Percentiles rank a stretch among this genome's conserved stretches.
phyloP scores from a whole-genome alignment of 2,888 invertebrate species.

The Strigamia crassipes region DNA sequence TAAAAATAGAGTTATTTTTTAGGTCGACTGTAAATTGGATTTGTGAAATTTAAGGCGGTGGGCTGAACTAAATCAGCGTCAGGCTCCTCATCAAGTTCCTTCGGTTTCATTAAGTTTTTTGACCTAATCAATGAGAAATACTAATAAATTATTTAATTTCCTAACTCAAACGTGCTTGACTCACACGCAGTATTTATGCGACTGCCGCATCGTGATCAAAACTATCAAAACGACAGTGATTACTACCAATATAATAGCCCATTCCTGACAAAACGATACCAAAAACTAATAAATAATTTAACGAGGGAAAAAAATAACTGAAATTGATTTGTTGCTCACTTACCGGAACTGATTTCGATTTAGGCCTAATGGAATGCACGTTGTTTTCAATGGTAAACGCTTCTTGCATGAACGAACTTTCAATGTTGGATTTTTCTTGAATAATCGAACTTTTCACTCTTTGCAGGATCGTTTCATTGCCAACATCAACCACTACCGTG shows the following conservation, averaged over 20 bases:
- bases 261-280: not conserved
- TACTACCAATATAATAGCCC: conserved; percentile 34
- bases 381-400: not conserved
- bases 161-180: not conserved
- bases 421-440: conserved; percentile 7
- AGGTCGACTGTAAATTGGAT: conserved; percentile 37
- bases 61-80: not conserved
- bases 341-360: conserved; percentile 15
- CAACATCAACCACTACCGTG: not conserved
- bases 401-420: not conserved
- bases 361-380: not conserved
- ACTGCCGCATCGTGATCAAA: not conserved
- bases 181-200: conserved; percentile 43
- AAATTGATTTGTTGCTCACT: not conserved
- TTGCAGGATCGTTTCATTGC: not conserved
- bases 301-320: not conserved
- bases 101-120: conserved; percentile 25
- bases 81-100: conserved; percentile 22
- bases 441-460: not conserved
- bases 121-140: not conserved
- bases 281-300: not conserved
- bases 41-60: conserved; percentile 16
- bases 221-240: not conserved
- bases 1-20: not conserved
- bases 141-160: not conserved